These are phyloP conservation scores for Apis dorsata DNA, from an alignment of 1,140 invertebrate species.

Conservation along the genomic window DNA sequence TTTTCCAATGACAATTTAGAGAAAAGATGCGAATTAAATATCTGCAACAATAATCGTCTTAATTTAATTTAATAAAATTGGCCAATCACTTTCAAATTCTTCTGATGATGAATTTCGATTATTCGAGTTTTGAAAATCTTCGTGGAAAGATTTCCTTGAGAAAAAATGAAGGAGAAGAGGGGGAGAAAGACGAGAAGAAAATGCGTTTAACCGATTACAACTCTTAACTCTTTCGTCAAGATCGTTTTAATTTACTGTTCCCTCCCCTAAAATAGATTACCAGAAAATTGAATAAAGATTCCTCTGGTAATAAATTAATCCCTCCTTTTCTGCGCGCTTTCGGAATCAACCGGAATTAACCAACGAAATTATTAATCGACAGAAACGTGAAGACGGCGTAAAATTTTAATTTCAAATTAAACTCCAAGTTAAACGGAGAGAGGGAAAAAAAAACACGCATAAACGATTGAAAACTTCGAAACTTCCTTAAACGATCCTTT, in stretches of 20 bases:
- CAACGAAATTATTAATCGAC: background rate
- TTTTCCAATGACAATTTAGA: no score
- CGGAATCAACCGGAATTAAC: background rate
- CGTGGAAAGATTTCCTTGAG: background rate
- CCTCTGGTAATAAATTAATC: slow-evolving; percentile 9
- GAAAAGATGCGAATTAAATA: no score
- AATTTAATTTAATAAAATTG: no score
- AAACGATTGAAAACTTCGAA: no score
- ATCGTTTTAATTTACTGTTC: background rate
- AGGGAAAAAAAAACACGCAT: background rate
- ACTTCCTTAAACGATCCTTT: no score
- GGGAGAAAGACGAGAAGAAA: background rate
- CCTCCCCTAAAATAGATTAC: background rate
- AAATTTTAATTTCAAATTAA: no score
- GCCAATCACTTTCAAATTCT: no score
- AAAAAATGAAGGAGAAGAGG: background rate
- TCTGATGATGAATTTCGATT: no score
- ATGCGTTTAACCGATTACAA: background rate
- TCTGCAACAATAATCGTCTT: no score
- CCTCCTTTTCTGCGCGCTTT: background rate
- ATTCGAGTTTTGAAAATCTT: no score
- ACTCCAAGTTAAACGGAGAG: no score
- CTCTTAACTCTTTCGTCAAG: background rate
- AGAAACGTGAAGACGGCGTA: no score
- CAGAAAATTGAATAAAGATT: background rate